These are phyloP conservation scores for Ispidina picta DNA, from an alignment of 2,797 vertebrate genomes.

Conservation along the genomic window DNA sequence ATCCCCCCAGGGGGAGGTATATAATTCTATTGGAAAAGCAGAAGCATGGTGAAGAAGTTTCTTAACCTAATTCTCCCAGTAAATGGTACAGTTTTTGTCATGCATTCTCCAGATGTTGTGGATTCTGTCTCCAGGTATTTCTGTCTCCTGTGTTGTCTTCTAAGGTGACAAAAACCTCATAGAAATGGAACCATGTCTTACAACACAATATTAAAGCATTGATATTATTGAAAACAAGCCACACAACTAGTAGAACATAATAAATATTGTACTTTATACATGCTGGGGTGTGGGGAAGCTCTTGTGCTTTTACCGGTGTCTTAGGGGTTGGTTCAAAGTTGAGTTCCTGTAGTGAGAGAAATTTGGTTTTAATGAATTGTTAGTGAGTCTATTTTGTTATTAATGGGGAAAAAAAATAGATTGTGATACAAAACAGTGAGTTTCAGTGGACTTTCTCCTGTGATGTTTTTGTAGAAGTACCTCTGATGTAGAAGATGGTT, in stretches of 20 bases:
- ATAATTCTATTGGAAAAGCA: slow-evolving; percentile 12
- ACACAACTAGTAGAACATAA: background rate
- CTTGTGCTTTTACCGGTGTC: background rate
- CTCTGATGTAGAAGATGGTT: background rate
- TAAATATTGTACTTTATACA: background rate
- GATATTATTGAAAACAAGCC: background rate
- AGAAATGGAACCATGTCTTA: background rate
- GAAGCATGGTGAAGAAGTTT: background rate
- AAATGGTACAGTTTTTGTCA: no score
- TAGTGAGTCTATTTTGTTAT: background rate
- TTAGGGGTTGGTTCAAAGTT: background rate
- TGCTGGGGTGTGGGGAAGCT: background rate
- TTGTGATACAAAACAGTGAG: rapidly evolving
- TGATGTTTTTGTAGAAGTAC: background rate
- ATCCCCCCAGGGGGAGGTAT: background rate
- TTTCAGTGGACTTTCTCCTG: background rate
- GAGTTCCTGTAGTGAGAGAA: background rate
- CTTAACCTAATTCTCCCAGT: background rate
- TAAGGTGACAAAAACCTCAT: background rate
- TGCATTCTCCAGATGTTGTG: no score
- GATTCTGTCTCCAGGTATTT: background rate
- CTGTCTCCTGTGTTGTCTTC: background rate
- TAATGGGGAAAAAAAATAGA: background rate
- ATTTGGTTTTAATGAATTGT: background rate
- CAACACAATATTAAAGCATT: background rate